Percentiles rank a stretch among this genome's conserved stretches.
phyloP scores from a whole-genome alignment of 2,888 invertebrate species.

The Chrysolina haemoptera region DNA sequence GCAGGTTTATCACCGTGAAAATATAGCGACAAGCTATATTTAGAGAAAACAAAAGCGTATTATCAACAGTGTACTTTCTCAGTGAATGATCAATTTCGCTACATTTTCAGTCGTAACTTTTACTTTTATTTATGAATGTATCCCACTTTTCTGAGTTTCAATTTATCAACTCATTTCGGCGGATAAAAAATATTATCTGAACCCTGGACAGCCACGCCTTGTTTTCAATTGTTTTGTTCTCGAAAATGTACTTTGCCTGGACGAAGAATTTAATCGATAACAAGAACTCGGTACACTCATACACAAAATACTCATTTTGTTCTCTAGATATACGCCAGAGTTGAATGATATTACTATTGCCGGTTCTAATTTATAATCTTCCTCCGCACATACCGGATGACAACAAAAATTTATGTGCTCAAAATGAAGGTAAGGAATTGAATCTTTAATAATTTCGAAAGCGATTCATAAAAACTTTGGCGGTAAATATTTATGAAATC shows the following conservation, averaged over 20 bases:
- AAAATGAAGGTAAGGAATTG: too few relatives aligned
- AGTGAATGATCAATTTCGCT: too few relatives aligned
- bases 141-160: too few relatives aligned
- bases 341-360: slow-evolving; percentile 7
- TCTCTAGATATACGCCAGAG: slow-evolving; percentile 6
- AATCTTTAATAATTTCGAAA: too few relatives aligned
- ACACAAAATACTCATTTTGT: slow-evolving; percentile 16
- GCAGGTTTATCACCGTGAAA: too few relatives aligned
- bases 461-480: too few relatives aligned
- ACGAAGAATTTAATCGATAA: slow-evolving; percentile 20
- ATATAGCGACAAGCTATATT: too few relatives aligned
- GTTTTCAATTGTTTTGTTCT: slow-evolving; percentile 19
- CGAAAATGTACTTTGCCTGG: slow-evolving; percentile 16
- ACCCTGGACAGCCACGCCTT: background rate
- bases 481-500: too few relatives aligned
- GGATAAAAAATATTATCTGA: background rate
- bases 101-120: too few relatives aligned
- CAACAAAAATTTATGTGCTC: background rate
- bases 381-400: slow-evolving; percentile 1
- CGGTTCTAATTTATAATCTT: slow-evolving; percentile 2
- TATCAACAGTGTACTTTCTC: too few relatives aligned
- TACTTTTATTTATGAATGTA: too few relatives aligned
- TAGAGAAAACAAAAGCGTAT: too few relatives aligned
- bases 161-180: background rate
- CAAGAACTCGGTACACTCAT: slow-evolving; percentile 17